These are phyloP conservation scores for Lipotes vexillifer DNA, from an alignment of 2,113 vertebrate species.

Conservation along the genomic window DNA sequence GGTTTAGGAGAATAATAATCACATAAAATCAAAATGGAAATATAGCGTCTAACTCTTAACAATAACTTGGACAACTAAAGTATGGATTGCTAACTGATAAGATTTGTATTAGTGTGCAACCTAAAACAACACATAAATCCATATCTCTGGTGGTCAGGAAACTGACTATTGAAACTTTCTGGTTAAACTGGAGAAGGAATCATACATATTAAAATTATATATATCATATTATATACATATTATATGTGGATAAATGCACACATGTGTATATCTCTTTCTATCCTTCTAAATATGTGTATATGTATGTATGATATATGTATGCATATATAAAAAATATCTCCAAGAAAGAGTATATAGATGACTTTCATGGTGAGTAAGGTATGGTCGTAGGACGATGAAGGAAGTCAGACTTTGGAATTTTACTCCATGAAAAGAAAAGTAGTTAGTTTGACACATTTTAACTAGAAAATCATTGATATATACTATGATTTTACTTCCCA, in stretches of 20 bases:
- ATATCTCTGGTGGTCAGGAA: background rate
- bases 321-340: background rate
- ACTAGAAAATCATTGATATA: background rate
- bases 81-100: background rate
- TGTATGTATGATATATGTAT: background rate
- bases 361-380: background rate
- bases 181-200: background rate
- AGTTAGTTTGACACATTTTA: background rate
- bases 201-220: background rate
- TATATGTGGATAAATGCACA: background rate
- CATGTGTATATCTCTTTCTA: background rate
- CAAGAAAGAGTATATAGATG: background rate
- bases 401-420: background rate
- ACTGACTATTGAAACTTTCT: background rate
- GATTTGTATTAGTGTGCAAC: background rate
- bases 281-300: background rate
- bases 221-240: background rate
- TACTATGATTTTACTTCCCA: background rate
- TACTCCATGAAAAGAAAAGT: background rate
- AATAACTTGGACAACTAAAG: background rate
- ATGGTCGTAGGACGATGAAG: background rate
- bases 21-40: background rate
- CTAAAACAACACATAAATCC: background rate
- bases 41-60: background rate
- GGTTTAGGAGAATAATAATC: background rate